Base-by-base conservation (phyloP, 2,797 vertebrate genomes). In the Phataginus tricuspis region DNA sequence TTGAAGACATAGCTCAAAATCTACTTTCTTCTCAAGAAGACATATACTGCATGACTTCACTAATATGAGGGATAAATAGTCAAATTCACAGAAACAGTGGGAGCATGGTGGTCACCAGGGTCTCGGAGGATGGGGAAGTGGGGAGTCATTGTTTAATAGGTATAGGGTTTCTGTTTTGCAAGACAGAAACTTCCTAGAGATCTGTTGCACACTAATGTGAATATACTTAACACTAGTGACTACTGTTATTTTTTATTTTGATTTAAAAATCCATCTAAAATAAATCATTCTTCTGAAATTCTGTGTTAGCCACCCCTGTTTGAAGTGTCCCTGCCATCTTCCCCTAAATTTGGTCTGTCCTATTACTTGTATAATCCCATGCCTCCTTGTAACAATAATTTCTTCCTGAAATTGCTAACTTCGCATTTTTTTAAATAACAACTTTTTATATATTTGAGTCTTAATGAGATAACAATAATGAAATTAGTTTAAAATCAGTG, bases 401-500 rank as follows among this genome's bases (percentile, higher is more conserved):
- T 87, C 71, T 37, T 42, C 23, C 57, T 72, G 55, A 16, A 83
- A 78, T 31, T 66, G 19, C 59, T 34, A 64, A 42, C 14, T 29
- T 16, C 53, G 13, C 27, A 77, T n/a, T 79, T 61, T 89, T 55
- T 64, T 66, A 53, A 63, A 64, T 42, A 79, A 87, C 16, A 69
- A 31, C 31, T n/a, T 90, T 42, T 68, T 34, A 51, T 34, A 29
- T 19, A 63, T 42, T 39, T 75, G 31, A 80, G 18, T 57, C 55
- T 86, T 42, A 61, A 37, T 63, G 16, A 77, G n/a, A 34, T 7
- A 69, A 39, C 61, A 34, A 31, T 23, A 79, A 80, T 31, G 4
- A 89, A 95, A 90, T 57, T 64, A 84, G 64, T 87, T 96, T 91
- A 82, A 95, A 93, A 59, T 59, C 18, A 71, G n/a, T 77, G 45